Percentiles rank a stretch among this genome's conserved stretches.
Evolutionary conservation across 2,113 vertebrate genomes (phyloP).

Genomic region (Prionailurus viverrinus): DNA sequence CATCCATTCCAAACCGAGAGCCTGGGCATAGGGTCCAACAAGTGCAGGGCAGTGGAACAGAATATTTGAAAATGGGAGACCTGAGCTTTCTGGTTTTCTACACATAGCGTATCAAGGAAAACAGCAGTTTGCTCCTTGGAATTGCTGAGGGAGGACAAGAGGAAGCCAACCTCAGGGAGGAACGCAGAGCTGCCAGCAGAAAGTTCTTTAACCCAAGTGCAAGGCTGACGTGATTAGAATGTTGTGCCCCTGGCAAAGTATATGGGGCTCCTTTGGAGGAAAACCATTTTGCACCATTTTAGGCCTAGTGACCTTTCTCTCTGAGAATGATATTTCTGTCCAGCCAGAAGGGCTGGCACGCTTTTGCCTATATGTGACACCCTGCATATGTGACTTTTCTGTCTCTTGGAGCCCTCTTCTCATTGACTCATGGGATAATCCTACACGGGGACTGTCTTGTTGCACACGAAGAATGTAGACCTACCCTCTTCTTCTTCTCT

Average conservation of each 20-base stretch:
- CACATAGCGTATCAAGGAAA: neutral
- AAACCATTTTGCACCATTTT: constrained; percentile 41
- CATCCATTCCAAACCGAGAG: neutral
- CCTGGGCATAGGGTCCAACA: neutral
- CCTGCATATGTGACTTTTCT: constrained; percentile 60
- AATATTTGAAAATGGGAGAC: neutral
- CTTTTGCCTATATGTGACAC: constrained; percentile 51
- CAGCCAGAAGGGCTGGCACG: constrained; percentile 64
- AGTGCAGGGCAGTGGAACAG: neutral
- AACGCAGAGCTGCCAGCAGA: neutral
- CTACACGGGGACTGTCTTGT: constrained; percentile 49
- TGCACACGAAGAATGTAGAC: neutral
- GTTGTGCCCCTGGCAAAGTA: neutral
- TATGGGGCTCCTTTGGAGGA: neutral
- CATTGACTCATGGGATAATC: constrained; percentile 56
- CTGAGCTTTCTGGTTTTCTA: neutral
- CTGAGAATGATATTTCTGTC: constrained; percentile 70
- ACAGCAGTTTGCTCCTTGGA: neutral
- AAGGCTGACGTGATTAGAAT: neutral
- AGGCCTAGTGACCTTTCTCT: constrained; percentile 75
- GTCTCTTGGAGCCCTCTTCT: constrained; percentile 53
- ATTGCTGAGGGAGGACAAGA: neutral
- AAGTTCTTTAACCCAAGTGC: neutral
- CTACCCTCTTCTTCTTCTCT: constrained; percentile 42
- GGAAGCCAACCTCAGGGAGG: neutral